Conservation (phyloP, 2,888 invertebrate genomes). For the Aspidapion aeneum region DNA sequence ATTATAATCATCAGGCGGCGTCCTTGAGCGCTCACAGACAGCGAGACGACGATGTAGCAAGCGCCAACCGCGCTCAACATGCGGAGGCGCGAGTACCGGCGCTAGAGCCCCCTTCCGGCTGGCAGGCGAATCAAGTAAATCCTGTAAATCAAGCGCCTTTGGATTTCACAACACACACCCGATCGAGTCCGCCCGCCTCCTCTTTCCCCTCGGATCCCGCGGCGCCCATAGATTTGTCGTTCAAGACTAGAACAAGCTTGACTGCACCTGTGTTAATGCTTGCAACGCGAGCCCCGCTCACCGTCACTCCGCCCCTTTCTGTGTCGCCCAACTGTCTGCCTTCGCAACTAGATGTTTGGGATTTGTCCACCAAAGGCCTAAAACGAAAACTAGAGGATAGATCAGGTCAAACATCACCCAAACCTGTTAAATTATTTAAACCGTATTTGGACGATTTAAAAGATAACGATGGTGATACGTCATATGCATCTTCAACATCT, state of each 20-base stretch:
- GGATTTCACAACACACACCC: constrained; percentile 40
- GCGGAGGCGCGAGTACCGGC: constrained; percentile 38
- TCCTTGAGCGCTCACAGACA: constrained; percentile 46
- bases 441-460: constrained; percentile 70
- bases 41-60: constrained; percentile 43
- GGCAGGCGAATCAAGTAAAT: constrained; percentile 23
- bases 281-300: constrained; percentile 26
- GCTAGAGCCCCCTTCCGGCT: constrained; percentile 33
- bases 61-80: constrained; percentile 20
- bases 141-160: constrained; percentile 36
- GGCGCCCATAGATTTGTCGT: constrained; percentile 47
- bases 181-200: constrained; percentile 30
- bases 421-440: constrained; percentile 73
- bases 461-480: constrained; percentile 44
- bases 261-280: constrained; percentile 35
- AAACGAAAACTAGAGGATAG: constrained; percentile 30
- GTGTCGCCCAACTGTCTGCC: constrained; percentile 24
- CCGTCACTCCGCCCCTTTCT: constrained; percentile 22
- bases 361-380: constrained; percentile 41
- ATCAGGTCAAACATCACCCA: constrained; percentile 37
- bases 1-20: constrained; percentile 30
- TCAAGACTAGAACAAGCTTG: constrained; percentile 40
- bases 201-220: constrained; percentile 37
- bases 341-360: constrained; percentile 44
- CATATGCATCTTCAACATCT: constrained; percentile 1